phyloP scores from a whole-genome alignment of 2,113 vertebrate genomes.

The Bubalus kerabau region DNA sequence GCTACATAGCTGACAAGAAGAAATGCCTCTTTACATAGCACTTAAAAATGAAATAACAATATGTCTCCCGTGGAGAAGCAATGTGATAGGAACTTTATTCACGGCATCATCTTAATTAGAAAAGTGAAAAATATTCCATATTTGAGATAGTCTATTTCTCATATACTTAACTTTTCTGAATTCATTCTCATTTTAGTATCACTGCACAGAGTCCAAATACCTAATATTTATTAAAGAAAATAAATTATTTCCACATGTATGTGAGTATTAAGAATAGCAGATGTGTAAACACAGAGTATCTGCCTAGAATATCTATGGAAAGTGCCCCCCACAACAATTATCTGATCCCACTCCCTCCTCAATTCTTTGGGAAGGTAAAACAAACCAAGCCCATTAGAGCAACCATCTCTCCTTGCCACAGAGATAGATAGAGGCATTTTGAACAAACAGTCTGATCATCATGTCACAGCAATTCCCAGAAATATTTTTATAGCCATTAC shows the following conservation, averaged over 20 bases:
- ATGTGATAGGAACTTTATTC: background rate
- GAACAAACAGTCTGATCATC: background rate
- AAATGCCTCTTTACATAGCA: background rate
- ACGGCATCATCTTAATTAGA: background rate
- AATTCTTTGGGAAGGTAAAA: background rate
- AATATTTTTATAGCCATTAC: background rate
- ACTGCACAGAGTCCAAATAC: background rate
- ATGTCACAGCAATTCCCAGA: background rate
- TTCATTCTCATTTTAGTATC: background rate
- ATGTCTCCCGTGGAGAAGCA: background rate
- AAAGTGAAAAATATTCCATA: constrained; percentile 12
- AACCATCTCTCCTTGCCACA: background rate
- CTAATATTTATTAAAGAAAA: background rate
- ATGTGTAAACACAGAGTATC: background rate
- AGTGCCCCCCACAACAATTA: background rate
- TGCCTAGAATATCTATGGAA: background rate
- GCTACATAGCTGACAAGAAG: background rate
- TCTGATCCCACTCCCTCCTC: background rate
- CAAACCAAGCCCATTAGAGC: background rate
- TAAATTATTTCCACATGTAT: background rate
- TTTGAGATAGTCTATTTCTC: background rate
- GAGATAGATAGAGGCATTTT: background rate
- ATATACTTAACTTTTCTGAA: background rate
- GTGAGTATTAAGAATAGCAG: background rate
- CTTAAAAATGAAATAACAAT: background rate